A percentile compares a stretch with the other conserved stretches of the same genome.
phyloP scores from a whole-genome alignment of 2,113 vertebrate species.

The Pholis gunnellus region DNA sequence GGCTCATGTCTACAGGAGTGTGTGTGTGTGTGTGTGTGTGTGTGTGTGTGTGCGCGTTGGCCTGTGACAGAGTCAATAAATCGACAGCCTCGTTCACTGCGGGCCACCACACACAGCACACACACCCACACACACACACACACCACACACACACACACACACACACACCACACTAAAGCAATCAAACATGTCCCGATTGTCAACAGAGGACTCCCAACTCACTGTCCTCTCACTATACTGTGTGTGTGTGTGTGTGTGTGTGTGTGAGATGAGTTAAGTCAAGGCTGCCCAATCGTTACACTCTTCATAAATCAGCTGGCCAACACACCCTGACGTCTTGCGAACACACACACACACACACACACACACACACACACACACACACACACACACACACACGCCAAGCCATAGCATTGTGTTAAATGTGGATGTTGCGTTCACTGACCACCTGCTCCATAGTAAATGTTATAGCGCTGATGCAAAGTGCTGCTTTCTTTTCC shows the following conservation, averaged over 20 bases:
- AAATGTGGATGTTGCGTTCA: slow-evolving; percentile 45
- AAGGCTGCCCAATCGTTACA: slow-evolving; percentile 70
- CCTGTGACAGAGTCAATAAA: slow-evolving; percentile 91
- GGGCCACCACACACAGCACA: slow-evolving; percentile 77
- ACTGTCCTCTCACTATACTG: slow-evolving; percentile 15
- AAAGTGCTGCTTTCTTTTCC: not conserved
- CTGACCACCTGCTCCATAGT: slow-evolving; percentile 45
- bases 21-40: slow-evolving; percentile 21
- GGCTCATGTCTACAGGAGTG: slow-evolving; percentile 85
- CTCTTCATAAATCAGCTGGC: slow-evolving; percentile 73
- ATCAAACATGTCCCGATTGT: slow-evolving; percentile 54
- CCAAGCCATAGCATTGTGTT: not conserved
- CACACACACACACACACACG: slow-evolving; percentile 13
- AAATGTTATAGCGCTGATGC: not conserved
- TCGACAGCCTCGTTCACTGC: slow-evolving; percentile 85
- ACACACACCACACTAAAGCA: slow-evolving; percentile 37
- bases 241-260: slow-evolving; percentile 42
- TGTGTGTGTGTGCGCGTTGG: slow-evolving; percentile 83
- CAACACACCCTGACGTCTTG: slow-evolving; percentile 50
- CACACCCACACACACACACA: slow-evolving; percentile 52
- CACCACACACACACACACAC: slow-evolving; percentile 44
- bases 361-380: slow-evolving; percentile 21
- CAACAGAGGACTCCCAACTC: slow-evolving; percentile 56
- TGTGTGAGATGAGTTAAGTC: slow-evolving; percentile 61
- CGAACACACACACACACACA: slow-evolving; percentile 19